Conservation (phyloP, 2,797 vertebrate genomes). For the Lacerta bilineata region DNA sequence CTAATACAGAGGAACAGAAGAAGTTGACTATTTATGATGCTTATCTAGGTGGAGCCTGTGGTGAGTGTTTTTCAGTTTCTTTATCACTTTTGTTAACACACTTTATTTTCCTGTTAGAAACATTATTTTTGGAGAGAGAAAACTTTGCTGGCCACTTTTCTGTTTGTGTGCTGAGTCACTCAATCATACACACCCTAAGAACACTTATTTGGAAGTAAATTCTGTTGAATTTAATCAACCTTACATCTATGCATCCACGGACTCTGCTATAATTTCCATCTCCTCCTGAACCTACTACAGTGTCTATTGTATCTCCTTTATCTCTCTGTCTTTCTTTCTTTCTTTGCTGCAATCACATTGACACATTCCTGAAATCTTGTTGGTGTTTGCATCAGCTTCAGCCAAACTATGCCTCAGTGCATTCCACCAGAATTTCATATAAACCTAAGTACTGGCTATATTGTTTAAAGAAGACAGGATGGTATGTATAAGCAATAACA, state of each 20-base stretch:
- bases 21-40: background rate
- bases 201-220: background rate
- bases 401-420: background rate
- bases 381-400: background rate
- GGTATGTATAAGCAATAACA: conserved; percentile 18
- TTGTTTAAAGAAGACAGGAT: conserved; percentile 19
- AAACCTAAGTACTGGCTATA: conserved; percentile 6
- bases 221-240: no score
- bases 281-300: background rate
- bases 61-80: background rate
- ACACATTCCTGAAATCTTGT: background rate
- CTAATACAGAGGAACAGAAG: background rate
- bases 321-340: background rate
- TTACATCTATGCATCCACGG: background rate
- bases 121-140: background rate
- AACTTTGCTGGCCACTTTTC: background rate
- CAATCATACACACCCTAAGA: background rate
- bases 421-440: conserved; percentile 5
- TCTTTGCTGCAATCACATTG: background rate
- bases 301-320: background rate
- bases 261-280: background rate
- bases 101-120: conserved; percentile 25
- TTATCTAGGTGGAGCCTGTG: background rate
- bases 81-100: conserved; percentile 8
- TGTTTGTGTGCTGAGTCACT: background rate